phyloP scores from a whole-genome alignment of 1,140 invertebrate species.

The Hycleus phaleratus region DNA sequence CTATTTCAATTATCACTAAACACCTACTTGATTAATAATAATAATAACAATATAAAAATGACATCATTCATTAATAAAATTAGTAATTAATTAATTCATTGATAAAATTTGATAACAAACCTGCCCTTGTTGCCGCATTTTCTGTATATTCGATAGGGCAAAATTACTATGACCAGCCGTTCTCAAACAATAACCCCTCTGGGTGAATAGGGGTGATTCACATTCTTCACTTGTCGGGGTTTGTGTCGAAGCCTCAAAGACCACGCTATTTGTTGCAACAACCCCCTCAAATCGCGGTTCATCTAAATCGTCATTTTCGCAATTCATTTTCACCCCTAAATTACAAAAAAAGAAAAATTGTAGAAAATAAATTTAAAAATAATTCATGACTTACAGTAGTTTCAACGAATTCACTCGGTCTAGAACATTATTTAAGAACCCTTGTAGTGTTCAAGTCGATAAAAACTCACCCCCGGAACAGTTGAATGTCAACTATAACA shows the following conservation, averaged over 20 bases:
- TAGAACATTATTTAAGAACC: no score
- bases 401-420: no score
- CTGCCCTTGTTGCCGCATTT: slow-evolving; percentile 37
- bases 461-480: no score
- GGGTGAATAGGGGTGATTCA: slow-evolving; percentile 34
- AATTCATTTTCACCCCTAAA: slow-evolving; percentile 10
- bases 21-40: background rate
- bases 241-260: slow-evolving; percentile 38
- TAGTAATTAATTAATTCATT: background rate
- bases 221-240: slow-evolving; percentile 36
- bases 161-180: slow-evolving; percentile 31
- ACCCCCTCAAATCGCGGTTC: background rate
- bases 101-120: slow-evolving; percentile 13
- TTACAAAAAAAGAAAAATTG: background rate
- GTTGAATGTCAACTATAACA: no score
- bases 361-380: no score
- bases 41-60: background rate
- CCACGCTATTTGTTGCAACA: slow-evolving; percentile 10
- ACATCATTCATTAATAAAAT: background rate
- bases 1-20: no score
- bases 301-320: slow-evolving; percentile 14
- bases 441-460: no score
- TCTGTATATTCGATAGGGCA: slow-evolving; percentile 36
- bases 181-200: slow-evolving; percentile 33
- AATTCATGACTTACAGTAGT: no score